Conservation (phyloP, 2,888 invertebrate species). For the Tetramorium bicarinatum region DNA sequence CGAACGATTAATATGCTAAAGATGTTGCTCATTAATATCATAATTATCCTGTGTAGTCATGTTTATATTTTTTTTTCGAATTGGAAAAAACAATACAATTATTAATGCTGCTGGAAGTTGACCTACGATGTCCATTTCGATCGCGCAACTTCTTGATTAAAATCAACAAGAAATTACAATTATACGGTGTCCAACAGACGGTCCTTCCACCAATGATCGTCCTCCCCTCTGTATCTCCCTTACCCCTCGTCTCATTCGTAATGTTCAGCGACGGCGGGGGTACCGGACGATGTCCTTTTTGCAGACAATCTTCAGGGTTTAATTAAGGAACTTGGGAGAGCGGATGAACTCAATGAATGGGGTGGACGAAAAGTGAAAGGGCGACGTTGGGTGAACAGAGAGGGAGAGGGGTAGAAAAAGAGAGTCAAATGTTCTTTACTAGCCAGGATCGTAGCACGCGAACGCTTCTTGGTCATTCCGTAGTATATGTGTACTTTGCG, state of each 20-base stretch:
- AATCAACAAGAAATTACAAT: conserved; percentile 74
- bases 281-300: conserved; percentile 84
- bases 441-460: conserved; percentile 44
- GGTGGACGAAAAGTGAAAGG: conserved; percentile 62
- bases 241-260: conserved; percentile 70
- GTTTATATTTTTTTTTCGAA: background rate
- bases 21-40: background rate
- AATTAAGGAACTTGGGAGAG: conserved; percentile 85
- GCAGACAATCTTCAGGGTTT: conserved; percentile 85
- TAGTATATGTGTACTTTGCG: conserved; percentile 6
- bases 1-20: background rate
- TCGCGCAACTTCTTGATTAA: conserved; percentile 71
- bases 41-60: background rate
- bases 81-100: conserved; percentile 23
- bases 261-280: conserved; percentile 69
- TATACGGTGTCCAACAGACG: conserved; percentile 72
- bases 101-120: conserved; percentile 41
- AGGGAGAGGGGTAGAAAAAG: conserved; percentile 51
- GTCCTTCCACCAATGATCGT: conserved; percentile 56
- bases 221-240: conserved; percentile 59
- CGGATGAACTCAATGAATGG: conserved; percentile 85
- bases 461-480: conserved; percentile 58
- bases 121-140: conserved; percentile 47
- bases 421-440: conserved; percentile 82
- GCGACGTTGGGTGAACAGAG: conserved; percentile 33